Evolutionary conservation across 2,113 vertebrate species (phyloP).

Genomic region (Entomyzon cyanotis): DNA sequence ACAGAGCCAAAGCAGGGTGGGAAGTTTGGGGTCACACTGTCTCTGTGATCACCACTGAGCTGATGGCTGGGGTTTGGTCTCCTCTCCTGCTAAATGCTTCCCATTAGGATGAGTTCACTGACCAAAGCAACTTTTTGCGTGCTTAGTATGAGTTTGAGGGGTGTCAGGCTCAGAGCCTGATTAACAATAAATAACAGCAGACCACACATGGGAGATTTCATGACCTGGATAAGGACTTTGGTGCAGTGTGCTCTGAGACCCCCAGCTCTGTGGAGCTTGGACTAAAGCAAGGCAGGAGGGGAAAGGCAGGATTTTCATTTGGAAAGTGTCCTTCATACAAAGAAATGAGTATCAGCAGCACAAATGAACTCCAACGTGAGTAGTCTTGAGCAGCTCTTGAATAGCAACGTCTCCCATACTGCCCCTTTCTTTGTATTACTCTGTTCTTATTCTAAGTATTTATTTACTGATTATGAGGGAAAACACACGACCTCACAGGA

Average conservation of each 20-base stretch:
- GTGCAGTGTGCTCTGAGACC: background rate
- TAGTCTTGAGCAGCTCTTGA: background rate
- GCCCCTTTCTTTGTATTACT: background rate
- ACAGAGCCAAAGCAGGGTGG: background rate
- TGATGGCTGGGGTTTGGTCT: background rate
- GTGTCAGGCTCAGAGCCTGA: background rate
- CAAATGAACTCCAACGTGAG: background rate
- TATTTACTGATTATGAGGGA: constrained; percentile 72
- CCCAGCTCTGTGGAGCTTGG: background rate
- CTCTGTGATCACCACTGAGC: background rate
- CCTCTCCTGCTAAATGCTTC: background rate
- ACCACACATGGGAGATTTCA: background rate
- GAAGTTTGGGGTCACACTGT: background rate
- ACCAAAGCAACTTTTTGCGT: background rate
- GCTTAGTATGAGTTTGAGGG: background rate
- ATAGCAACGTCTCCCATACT: background rate
- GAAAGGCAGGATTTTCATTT: background rate
- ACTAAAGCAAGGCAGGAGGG: background rate
- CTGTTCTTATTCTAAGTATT: constrained; percentile 59
- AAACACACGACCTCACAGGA: constrained; percentile 36
- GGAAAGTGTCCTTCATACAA: background rate
- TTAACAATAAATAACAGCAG: background rate
- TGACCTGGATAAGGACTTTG: background rate
- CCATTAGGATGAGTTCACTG: background rate
- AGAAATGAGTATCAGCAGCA: background rate